Evolutionary conservation across 2,888 invertebrate genomes (phyloP).

Genomic region (Oscheius sp.): DNA sequence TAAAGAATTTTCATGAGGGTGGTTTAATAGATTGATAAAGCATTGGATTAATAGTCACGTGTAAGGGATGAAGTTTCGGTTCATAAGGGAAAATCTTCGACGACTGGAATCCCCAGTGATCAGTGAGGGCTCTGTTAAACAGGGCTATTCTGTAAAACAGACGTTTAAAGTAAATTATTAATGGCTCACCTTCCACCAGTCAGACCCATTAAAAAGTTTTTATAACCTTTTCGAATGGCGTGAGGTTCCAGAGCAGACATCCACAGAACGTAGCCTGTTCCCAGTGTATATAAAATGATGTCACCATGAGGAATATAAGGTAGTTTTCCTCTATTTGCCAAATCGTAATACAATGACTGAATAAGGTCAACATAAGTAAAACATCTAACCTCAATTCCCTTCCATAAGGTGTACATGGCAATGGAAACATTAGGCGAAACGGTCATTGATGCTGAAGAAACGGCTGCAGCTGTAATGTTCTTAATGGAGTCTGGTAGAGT

Average conservation of each 20-base stretch:
- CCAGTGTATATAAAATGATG: slow-evolving; percentile 80
- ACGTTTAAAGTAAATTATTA: not conserved
- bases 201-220: slow-evolving; percentile 81
- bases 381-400: slow-evolving; percentile 80
- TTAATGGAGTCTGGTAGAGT: slow-evolving; percentile 16
- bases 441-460: slow-evolving; percentile 72
- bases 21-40: slow-evolving; percentile 38
- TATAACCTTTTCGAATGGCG: slow-evolving; percentile 83
- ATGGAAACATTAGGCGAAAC: slow-evolving; percentile 82
- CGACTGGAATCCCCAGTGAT: slow-evolving; percentile 51
- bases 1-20: slow-evolving; percentile 19
- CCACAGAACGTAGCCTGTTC: slow-evolving; percentile 74
- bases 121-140: slow-evolving; percentile 54
- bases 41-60: slow-evolving; percentile 53
- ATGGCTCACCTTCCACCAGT: slow-evolving; percentile 76
- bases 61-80: slow-evolving; percentile 41
- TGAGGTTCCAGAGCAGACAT: slow-evolving; percentile 81
- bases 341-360: slow-evolving; percentile 20
- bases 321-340: slow-evolving; percentile 75
- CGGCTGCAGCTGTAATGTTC: slow-evolving; percentile 38
- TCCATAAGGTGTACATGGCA: slow-evolving; percentile 85
- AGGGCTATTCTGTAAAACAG: slow-evolving; percentile 39
- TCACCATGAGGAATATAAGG: slow-evolving; percentile 80
- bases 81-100: slow-evolving; percentile 36
- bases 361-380: no score